Evolutionary conservation across 2,797 vertebrate species (phyloP).

Genomic region (Trachurus trachurus): DNA sequence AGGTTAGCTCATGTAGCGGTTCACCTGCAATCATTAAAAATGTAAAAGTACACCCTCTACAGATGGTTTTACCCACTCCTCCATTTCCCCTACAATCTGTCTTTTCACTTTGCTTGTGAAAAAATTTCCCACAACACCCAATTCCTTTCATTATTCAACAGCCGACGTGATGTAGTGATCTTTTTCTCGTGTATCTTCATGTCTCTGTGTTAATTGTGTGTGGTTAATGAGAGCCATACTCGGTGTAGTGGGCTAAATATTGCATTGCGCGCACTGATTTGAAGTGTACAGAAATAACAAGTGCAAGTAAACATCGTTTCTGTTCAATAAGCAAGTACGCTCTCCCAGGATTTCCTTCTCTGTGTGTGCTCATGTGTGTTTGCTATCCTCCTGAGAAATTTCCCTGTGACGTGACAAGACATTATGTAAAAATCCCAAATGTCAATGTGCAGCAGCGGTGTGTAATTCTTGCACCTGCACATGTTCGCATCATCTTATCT

Average conservation of each 20-base stretch:
- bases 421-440: conserved; percentile 39
- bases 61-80: conserved; percentile 15
- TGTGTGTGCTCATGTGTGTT: conserved; percentile 17
- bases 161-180: conserved; percentile 3
- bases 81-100: conserved; percentile 17
- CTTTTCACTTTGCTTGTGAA: conserved; percentile 6
- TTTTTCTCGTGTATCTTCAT: not conserved
- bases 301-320: conserved; percentile 16
- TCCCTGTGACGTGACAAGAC: conserved; percentile 15
- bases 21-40: conserved; percentile 54
- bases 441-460: not conserved
- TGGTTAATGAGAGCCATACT: conserved; percentile 21
- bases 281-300: conserved; percentile 34
- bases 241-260: conserved; percentile 16
- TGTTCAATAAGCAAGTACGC: conserved; percentile 37
- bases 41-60: conserved; percentile 20
- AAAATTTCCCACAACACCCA: conserved; percentile 13
- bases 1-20: conserved; percentile 47
- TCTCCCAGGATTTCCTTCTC: conserved; percentile 28
- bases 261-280: conserved; percentile 25
- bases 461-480: conserved; percentile 17
- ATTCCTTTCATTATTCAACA: conserved; percentile 19
- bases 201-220: conserved; percentile 19
- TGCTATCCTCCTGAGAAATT: conserved; percentile 37
- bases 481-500: conserved; percentile 10